Conservation (phyloP, 2,113 vertebrate species). For the Pterophyllum scalare region DNA sequence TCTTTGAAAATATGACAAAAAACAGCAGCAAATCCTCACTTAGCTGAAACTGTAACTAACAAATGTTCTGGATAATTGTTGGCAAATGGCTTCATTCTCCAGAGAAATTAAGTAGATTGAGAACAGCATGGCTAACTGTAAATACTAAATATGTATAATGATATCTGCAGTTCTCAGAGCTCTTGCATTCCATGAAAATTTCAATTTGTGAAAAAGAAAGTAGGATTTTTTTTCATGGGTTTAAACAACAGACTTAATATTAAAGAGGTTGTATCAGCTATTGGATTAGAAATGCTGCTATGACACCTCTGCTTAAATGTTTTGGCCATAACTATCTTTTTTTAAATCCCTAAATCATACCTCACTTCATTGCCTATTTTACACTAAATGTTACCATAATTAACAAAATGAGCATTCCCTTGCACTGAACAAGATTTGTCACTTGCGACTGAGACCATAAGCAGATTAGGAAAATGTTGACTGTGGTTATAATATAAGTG, state of each 20-base stretch:
- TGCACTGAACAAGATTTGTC: background rate
- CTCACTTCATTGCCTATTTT: background rate
- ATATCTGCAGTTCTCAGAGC: background rate
- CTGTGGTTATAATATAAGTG: background rate
- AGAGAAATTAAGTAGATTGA: background rate
- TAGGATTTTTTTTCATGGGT: background rate
- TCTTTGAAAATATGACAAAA: background rate
- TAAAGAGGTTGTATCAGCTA: background rate
- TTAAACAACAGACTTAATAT: background rate
- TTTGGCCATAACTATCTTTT: background rate
- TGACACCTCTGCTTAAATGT: background rate
- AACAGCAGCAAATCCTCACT: background rate
- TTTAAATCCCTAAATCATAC: background rate
- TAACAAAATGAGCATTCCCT: background rate
- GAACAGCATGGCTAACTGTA: background rate
- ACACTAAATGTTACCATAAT: constrained; percentile 5
- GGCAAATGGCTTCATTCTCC: background rate
- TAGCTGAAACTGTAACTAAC: background rate
- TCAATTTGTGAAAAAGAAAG: background rate
- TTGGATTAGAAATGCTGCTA: background rate
- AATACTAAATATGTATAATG: background rate
- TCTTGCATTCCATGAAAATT: background rate
- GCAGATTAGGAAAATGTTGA: background rate
- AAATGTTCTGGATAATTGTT: constrained; percentile 1
- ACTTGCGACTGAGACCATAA: background rate